Evolutionary conservation across 1,140 invertebrate genomes (phyloP).

Genomic region (Drosophila kanapiae): DNA sequence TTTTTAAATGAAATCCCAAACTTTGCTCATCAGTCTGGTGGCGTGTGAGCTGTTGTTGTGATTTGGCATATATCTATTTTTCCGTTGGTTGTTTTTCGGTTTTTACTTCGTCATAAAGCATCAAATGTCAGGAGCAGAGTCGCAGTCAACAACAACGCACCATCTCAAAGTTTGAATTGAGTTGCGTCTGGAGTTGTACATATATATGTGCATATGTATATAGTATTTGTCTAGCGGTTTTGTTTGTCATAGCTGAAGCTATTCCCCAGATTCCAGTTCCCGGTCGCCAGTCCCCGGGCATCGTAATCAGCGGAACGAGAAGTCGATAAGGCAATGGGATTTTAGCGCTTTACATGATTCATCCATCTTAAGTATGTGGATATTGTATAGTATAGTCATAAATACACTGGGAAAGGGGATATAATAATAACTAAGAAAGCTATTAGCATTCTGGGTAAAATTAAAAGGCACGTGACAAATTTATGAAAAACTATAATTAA

Average conservation of each 20-base stretch:
- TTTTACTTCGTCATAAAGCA: conserved; percentile 74
- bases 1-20: conserved; percentile 73
- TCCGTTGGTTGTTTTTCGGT: conserved; percentile 35
- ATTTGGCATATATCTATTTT: conserved; percentile 50
- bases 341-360: conserved; percentile 41
- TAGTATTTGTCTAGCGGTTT: conserved; percentile 29
- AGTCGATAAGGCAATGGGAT: conserved; percentile 15
- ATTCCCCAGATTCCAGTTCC: conserved; percentile 13
- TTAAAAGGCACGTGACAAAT: no score
- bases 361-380: conserved; percentile 8
- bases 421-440: no score
- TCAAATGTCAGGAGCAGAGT: conserved; percentile 65
- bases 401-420: neutral
- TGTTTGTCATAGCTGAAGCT: conserved; percentile 13
- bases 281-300: conserved; percentile 19
- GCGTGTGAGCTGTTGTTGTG: conserved; percentile 43
- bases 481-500: no score
- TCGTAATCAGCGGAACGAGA: conserved; percentile 7
- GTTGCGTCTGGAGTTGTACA: conserved; percentile 53
- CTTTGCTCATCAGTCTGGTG: conserved; percentile 61
- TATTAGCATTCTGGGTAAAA: no score
- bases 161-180: conserved; percentile 80
- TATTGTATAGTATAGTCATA: neutral
- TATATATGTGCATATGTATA: neutral
- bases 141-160: conserved; percentile 57